phyloP scores from a whole-genome alignment of 2,888 invertebrate genomes.

The Philereme transversata region DNA sequence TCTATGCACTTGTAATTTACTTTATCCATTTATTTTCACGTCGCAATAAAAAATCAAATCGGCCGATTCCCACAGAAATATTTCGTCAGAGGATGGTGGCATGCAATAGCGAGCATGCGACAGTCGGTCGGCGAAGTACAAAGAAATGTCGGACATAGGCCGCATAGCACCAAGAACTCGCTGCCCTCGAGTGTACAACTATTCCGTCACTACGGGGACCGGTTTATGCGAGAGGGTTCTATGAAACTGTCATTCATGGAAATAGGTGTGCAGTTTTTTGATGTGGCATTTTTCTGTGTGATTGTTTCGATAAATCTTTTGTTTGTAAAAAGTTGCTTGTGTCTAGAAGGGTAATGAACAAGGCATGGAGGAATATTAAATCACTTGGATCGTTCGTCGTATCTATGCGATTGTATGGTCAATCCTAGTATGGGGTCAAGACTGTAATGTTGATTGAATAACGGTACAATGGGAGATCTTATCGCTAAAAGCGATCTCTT shows the following conservation, averaged over 20 bases:
- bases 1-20: too few species aligned
- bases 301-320: too few species aligned
- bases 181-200: conserved; percentile 63
- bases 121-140: conserved; percentile 60
- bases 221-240: conserved; percentile 57
- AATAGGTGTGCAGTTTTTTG: not conserved
- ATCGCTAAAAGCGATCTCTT: too few species aligned
- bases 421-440: too few species aligned
- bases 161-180: conserved; percentile 70
- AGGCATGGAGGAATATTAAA: too few species aligned
- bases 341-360: not conserved
- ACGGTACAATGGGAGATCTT: too few species aligned
- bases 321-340: not conserved
- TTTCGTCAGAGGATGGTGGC: conserved; percentile 55
- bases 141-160: conserved; percentile 71
- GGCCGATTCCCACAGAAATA: conserved; percentile 34
- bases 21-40: not conserved
- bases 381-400: too few species aligned
- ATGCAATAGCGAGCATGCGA: conserved; percentile 56
- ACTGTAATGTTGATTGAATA: too few species aligned
- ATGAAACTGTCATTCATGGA: conserved; percentile 1
- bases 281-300: too few species aligned
- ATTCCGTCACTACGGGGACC: conserved; percentile 71
- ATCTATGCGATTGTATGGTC: too few species aligned
- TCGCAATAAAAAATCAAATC: conserved; percentile 25